Conservation (phyloP, 2,113 vertebrate species). For the Trogon melanurus region DNA sequence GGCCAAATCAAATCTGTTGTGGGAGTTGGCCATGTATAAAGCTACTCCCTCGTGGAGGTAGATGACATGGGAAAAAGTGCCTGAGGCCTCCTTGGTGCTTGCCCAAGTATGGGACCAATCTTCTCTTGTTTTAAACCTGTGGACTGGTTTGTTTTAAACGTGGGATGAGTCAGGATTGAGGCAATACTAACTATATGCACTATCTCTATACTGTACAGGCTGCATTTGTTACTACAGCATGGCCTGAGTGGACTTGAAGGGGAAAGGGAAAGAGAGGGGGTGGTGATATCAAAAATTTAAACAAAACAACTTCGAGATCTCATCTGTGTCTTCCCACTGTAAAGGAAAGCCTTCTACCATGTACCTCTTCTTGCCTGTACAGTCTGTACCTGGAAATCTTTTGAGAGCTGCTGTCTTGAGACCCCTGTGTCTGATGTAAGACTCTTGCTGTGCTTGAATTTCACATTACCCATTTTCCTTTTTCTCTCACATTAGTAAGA, state of each 20-base stretch:
- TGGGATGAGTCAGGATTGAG: not conserved
- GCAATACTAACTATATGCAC: not conserved
- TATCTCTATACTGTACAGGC: not conserved
- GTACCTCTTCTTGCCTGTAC: not conserved
- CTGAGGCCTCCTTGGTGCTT: not conserved
- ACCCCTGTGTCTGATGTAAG: slow-evolving; percentile 28
- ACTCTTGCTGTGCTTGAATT: slow-evolving; percentile 21
- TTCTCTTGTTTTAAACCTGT: not conserved
- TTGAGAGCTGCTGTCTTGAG: slow-evolving; percentile 5
- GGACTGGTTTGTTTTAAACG: not conserved
- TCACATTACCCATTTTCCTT: not conserved
- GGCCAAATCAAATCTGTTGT: slow-evolving; percentile 4
- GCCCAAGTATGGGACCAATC: not conserved
- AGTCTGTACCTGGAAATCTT: slow-evolving; percentile 27
- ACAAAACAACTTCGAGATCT: not conserved
- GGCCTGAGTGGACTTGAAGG: not conserved
- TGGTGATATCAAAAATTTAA: not conserved
- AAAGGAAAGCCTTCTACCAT: not conserved
- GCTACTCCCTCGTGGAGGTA: not conserved
- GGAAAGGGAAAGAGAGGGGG: not conserved
- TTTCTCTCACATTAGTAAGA: not conserved
- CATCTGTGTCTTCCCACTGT: not conserved
- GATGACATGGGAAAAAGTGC: not conserved
- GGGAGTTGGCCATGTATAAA: not conserved
- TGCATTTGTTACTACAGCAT: not conserved